A percentile compares a stretch with the other conserved stretches of the same genome.
phyloP scores from a whole-genome alignment of 2,113 vertebrate species.

The Argyrosomus japonicus region DNA sequence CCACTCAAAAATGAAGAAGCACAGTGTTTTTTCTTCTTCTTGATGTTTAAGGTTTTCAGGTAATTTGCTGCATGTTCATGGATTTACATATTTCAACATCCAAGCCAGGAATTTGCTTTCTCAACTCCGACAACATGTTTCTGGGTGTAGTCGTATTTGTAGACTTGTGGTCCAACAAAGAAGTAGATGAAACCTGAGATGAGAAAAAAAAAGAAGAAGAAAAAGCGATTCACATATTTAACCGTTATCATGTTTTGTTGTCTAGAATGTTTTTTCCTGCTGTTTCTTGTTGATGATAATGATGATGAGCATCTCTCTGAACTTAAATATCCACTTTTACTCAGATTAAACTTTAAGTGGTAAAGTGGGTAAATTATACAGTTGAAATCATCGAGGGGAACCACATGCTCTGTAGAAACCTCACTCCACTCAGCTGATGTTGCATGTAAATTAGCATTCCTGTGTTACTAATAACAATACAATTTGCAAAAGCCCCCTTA shows the following conservation, averaged over 20 bases:
- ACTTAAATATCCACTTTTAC: slow-evolving; percentile 32
- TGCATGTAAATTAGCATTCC: slow-evolving; percentile 45
- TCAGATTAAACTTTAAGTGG: slow-evolving; percentile 42
- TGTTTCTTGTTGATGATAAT: background rate
- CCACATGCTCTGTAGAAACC: slow-evolving; percentile 18
- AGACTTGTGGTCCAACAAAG: slow-evolving; percentile 80
- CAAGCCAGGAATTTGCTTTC: slow-evolving; percentile 83
- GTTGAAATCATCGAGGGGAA: slow-evolving; percentile 48
- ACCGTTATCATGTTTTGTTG: background rate
- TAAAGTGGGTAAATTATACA: slow-evolving; percentile 51
- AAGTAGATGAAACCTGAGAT: slow-evolving; percentile 82
- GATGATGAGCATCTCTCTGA: slow-evolving; percentile 20
- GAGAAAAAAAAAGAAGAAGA: slow-evolving; percentile 1
- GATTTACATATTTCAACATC: slow-evolving; percentile 72
- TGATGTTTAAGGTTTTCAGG: slow-evolving; percentile 23
- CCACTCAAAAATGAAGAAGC: background rate
- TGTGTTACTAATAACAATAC: slow-evolving; percentile 36
- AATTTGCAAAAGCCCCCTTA: slow-evolving; percentile 7
- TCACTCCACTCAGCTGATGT: slow-evolving; percentile 4
- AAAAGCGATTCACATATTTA: slow-evolving; percentile 18
- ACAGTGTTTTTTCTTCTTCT: slow-evolving; percentile 13
- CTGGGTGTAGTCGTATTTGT: slow-evolving; percentile 75
- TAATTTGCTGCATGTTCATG: background rate
- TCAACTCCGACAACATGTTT: slow-evolving; percentile 74
- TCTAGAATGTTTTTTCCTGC: background rate